phyloP scores from a whole-genome alignment of 2,888 invertebrate genomes.

The Myathropa florea region DNA sequence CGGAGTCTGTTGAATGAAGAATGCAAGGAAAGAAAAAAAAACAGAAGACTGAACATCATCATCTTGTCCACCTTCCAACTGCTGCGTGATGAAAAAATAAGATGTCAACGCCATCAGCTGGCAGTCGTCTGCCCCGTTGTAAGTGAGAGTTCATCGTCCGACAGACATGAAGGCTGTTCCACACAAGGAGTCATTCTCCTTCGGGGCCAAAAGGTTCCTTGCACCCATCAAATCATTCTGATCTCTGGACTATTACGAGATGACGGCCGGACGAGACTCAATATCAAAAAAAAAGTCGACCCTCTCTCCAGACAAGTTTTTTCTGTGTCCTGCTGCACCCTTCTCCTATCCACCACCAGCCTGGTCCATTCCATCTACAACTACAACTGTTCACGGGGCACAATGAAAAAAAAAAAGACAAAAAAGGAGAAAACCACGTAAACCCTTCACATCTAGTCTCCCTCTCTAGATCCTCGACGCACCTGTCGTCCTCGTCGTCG shows the following conservation, averaged over 20 bases:
- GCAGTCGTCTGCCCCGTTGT: constrained; percentile 57
- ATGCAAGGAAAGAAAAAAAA: constrained; percentile 3
- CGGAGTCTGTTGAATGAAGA: constrained; percentile 38
- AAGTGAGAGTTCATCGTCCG: constrained; percentile 67
- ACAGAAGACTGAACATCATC: constrained; percentile 7
- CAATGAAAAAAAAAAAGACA: background rate
- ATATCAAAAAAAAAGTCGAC: constrained; percentile 36
- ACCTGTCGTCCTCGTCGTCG: constrained; percentile 61
- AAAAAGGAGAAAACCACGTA: background rate
- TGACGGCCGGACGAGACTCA: constrained; percentile 1
- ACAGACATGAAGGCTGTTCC: constrained; percentile 61
- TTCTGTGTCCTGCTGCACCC: constrained; percentile 3
- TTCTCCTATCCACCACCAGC: constrained; percentile 31
- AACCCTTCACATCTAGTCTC: constrained; percentile 30
- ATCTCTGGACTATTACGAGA: constrained; percentile 25
- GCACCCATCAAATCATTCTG: constrained; percentile 68
- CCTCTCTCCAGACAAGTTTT: constrained; percentile 60
- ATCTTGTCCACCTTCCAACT: constrained; percentile 58
- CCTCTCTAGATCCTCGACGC: constrained; percentile 55
- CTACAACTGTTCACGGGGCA: constrained; percentile 4
- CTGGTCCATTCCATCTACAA: constrained; percentile 54
- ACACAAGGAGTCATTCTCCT: constrained; percentile 63
- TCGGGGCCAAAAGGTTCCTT: constrained; percentile 61
- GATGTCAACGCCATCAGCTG: constrained; percentile 71
- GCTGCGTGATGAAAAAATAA: constrained; percentile 63